Evolutionary conservation across 2,113 vertebrate genomes (phyloP), one percentile per base, ranked within the genome.

Genomic region (Amblyornis subalaris): DNA sequence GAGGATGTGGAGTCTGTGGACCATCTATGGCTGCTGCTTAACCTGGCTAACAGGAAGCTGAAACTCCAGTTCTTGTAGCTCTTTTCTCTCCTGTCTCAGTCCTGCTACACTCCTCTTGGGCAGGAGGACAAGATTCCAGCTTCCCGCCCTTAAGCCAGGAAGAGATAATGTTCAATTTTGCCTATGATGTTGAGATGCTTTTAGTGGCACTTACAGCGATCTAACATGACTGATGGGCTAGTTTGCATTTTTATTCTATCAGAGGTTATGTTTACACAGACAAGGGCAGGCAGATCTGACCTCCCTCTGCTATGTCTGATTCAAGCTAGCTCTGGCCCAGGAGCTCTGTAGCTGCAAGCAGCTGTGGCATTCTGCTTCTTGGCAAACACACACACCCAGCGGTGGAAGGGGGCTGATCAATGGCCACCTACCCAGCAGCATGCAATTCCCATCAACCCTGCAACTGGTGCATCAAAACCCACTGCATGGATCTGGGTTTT

Each of bases 201-300:
- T 93, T 74, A 88, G 69, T 58, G 90, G 42, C 54, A 86, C 48
- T 93, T 76, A 83, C 15, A 92, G 54, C 0, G 1, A 86, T 86
- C 60, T 90, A 42, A 83, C 50, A 44, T 5, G 7, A 83, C 79
- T 90, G 47, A 73, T 50, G 67, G 67, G 75, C 23, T 66, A 57
- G 54, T 84, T 94, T 90, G 38, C 83, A 80, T 70, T 93, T 93
- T 86, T 58, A 74, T 92, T 92, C 54, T 65, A 40, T 69, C 53
- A 65, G 66, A 95, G 23, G n/a, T 61, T 76, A n/a, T 86, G 86
- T 86, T 95, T 92, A 94, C 79, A 90, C 35, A 69, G 58, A 86
- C 10, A 57, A 89, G 36, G 72, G 42, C 58, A 85, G 76, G 35
- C 62, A 76, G 69, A 76, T 42, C 54, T 1, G 15, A 94, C 76